Evolutionary conservation across 2,888 invertebrate species (phyloP).

Genomic region (Volucella bombylans): DNA sequence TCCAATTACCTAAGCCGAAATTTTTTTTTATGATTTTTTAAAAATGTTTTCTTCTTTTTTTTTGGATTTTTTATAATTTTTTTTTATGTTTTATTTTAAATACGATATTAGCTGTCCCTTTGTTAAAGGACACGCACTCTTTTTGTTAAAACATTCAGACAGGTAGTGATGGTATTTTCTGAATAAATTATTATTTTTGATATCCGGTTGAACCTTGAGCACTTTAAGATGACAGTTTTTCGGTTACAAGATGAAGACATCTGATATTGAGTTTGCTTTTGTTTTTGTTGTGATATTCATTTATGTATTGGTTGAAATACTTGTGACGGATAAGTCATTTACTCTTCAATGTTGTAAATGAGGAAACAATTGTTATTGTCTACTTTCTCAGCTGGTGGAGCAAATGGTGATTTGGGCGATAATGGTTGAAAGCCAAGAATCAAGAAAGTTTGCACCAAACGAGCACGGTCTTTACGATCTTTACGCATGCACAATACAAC

Average conservation of each 20-base stretch:
- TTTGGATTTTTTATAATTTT: conserved; percentile 74
- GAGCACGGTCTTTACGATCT: conserved; percentile 91
- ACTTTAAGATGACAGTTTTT: conserved; percentile 65
- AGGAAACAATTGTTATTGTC: conserved; percentile 85
- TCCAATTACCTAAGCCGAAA: conserved; percentile 56
- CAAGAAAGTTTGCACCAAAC: conserved; percentile 96
- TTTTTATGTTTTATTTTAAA: conserved; percentile 75
- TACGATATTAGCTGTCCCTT: conserved; percentile 79
- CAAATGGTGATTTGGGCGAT: conserved; percentile 90
- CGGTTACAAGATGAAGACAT: conserved; percentile 61
- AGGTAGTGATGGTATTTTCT: conserved; percentile 41
- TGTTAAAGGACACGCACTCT: conserved; percentile 74
- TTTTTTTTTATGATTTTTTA: conserved; percentile 52
- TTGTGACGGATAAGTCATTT: conserved; percentile 75
- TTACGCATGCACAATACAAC: conserved; percentile 91
- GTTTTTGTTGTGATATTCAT: neutral
- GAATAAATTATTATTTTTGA: conserved; percentile 38
- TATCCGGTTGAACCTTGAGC: conserved; percentile 64
- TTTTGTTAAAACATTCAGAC: conserved; percentile 42
- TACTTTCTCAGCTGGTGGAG: conserved; percentile 86
- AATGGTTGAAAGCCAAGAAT: conserved; percentile 96
- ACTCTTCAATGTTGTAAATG: conserved; percentile 82
- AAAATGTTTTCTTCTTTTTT: conserved; percentile 69
- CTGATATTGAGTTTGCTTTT: conserved; percentile 50
- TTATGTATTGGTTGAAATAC: conserved; percentile 17